These are phyloP conservation scores for Ibidorhyncha struthersii DNA, from an alignment of 2,113 vertebrate genomes.

Conservation along the genomic window DNA sequence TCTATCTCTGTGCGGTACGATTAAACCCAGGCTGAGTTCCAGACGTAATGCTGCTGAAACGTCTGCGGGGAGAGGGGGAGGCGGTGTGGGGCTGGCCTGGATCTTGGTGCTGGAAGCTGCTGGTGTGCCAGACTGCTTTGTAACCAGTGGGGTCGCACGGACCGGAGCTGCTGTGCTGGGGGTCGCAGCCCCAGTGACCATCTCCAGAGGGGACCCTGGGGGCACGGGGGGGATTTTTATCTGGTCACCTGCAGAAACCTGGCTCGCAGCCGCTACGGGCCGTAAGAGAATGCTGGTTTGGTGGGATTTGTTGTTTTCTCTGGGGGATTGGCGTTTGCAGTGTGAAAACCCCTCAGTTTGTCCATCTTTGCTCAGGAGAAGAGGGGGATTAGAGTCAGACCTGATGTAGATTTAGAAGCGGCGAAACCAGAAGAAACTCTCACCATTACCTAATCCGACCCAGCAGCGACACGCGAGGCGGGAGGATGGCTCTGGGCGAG, in stretches of 20 bases:
- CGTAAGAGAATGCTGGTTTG: neutral
- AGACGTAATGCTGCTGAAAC: neutral
- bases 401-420: rapidly evolving
- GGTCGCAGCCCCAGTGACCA: neutral
- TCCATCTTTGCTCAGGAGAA: neutral
- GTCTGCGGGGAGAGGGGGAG: neutral
- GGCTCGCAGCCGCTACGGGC: neutral
- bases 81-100: neutral
- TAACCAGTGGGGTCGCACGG: rapidly evolving
- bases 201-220: too few species aligned
- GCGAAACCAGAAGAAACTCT: neutral
- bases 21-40: neutral
- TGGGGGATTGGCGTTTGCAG: neutral
- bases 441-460: rapidly evolving
- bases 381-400: neutral
- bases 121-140: too few species aligned
- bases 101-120: neutral
- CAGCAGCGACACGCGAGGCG: neutral
- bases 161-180: neutral
- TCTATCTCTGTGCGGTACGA: neutral
- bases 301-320: neutral
- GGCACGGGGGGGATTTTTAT: neutral
- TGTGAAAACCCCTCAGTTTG: neutral
- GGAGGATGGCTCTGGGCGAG: neutral
- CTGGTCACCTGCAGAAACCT: neutral